Conservation (phyloP, 2,797 vertebrate genomes). For the Takifugu rubripes region DNA sequence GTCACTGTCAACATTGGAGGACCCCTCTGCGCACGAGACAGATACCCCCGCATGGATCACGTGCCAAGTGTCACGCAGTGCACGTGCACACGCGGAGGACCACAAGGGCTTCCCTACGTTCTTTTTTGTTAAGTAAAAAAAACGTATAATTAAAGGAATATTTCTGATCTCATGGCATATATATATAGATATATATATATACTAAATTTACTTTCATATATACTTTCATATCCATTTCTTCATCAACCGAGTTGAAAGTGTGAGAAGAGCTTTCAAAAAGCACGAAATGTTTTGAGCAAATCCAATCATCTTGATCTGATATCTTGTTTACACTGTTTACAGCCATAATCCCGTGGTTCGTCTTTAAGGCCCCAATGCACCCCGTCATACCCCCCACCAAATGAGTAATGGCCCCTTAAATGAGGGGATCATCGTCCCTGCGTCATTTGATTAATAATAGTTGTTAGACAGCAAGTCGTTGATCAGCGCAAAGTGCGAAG, state of each 20-base stretch:
- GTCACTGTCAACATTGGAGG: slow-evolving; percentile 50
- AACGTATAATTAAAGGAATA: too few species aligned
- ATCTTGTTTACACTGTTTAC: slow-evolving; percentile 36
- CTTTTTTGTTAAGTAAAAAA: too few species aligned
- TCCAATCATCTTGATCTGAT: slow-evolving; percentile 32
- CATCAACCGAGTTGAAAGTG: background rate
- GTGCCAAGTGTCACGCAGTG: slow-evolving; percentile 2
- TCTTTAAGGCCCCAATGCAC: background rate
- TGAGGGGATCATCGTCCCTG: slow-evolving; percentile 60
- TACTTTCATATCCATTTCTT: too few species aligned
- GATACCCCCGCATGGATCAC: background rate
- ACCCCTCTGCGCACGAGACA: slow-evolving; percentile 26
- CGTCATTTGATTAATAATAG: slow-evolving; percentile 40
- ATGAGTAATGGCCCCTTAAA: slow-evolving; percentile 57
- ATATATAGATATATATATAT: too few species aligned
- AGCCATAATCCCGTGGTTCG: slow-evolving; percentile 29
- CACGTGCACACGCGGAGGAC: slow-evolving; percentile 1
- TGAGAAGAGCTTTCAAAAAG: background rate
- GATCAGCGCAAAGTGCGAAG: slow-evolving; percentile 51
- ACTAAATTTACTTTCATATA: too few species aligned
- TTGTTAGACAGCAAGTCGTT: slow-evolving; percentile 20
- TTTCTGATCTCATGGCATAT: too few species aligned
- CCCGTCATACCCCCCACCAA: too few species aligned
- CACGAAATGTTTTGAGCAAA: slow-evolving; percentile 9
- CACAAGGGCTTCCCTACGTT: background rate